Base-by-base conservation (phyloP, 2,888 invertebrate species). In the Pyralis farinalis region DNA sequence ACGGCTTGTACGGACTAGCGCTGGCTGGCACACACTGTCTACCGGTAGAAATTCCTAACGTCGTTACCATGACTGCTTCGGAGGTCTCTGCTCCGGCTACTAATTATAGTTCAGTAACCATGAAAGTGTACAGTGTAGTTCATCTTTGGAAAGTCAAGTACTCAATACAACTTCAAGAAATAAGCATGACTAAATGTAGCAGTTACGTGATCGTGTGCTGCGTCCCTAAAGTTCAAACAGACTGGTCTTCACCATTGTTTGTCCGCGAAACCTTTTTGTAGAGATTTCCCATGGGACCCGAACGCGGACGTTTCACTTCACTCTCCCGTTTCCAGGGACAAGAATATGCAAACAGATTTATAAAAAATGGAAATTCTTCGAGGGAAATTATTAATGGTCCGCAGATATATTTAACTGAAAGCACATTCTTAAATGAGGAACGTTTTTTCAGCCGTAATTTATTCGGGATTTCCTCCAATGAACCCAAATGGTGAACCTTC, bases 201-300 rank as follows among this genome's bases (percentile, higher is more conserved):
- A 3, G 16, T 16, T 16, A 16, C 16, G 4, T 16, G 16, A 3
- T 9, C 36, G 32, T 56, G 53, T 60, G 49, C 40, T 32, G 38
- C 47, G 39, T 53, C 47, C 51, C 57, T 63, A 62, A 16, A 63
- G 66, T 65, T 68, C 67, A 72, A 76, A 69, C 63, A 71, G 63
- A 53, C 61, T 55, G 58, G 58, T 54, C 58, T 22, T 57, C 66
- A 64, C 61, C 62, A 71, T 78, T 81, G 81, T 82, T 83, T 79
- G 74, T 65, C 61, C 63, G 55, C 58, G 65, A 60, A 76, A 78
- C 79, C 82, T 83, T 82, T 83, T 80, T 74, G 73, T 69, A 62
- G 61, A 83, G 77, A 86, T 86, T 86, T 86, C 86, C 83, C 85
- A 47, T 43, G 83, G 66, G 84, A 61, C 53, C 33, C 51, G 50